Conservation (phyloP, 1,140 invertebrate genomes). For the Vanessa atalanta region DNA sequence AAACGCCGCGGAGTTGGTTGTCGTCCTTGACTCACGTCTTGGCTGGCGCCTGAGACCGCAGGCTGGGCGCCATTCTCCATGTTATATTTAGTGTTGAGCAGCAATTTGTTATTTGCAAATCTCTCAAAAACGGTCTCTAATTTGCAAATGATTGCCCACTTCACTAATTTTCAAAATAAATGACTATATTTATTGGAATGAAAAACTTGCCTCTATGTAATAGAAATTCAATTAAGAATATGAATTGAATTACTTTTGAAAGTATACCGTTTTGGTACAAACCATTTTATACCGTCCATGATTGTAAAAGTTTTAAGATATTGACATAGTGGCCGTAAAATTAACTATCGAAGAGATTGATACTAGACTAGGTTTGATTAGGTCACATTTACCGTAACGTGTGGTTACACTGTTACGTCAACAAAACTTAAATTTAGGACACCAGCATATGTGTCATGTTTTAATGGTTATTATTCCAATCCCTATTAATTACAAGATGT, state of each 20-base stretch:
- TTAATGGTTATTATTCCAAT: conserved; percentile 17
- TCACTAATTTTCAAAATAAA: conserved; percentile 16
- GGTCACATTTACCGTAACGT: conserved; percentile 52
- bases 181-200: neutral
- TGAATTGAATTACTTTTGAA: too few relatives aligned
- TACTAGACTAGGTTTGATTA: conserved; percentile 1
- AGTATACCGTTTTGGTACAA: too few relatives aligned
- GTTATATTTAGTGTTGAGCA: conserved; percentile 54
- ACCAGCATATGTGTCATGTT: conserved; percentile 31
- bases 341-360: conserved; percentile 3
- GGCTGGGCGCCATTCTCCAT: conserved; percentile 54
- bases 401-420: conserved; percentile 50
- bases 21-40: conserved; percentile 55
- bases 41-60: conserved; percentile 3
- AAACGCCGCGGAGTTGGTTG: conserved; percentile 34
- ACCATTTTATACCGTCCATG: neutral
- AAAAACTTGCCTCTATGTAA: neutral
- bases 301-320: neutral
- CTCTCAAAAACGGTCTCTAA: conserved; percentile 37
- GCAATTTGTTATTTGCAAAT: conserved; percentile 45
- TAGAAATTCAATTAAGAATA: neutral
- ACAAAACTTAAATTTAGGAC: conserved; percentile 44
- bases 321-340: conserved; percentile 4
- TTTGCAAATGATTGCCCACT: conserved; percentile 40
- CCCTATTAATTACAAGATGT: neutral